Conservation (phyloP, 2,888 invertebrate species). For the Holacanthella duospinosa region DNA sequence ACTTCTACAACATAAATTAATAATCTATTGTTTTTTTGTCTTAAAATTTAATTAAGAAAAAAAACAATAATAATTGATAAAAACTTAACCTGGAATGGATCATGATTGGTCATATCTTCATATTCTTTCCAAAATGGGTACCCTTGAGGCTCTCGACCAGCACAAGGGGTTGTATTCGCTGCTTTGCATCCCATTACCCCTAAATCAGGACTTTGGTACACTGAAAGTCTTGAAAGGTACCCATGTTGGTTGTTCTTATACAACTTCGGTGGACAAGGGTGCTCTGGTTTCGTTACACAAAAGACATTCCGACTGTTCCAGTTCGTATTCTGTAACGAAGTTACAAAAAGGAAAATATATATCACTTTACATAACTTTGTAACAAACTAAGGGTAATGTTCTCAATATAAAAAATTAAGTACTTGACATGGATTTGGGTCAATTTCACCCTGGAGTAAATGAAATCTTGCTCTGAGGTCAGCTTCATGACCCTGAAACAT, state of each 20-base stretch:
- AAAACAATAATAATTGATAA: too few species aligned
- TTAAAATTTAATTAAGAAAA: background rate
- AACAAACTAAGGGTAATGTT: background rate
- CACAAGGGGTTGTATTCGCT: conserved; percentile 27
- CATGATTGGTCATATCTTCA: conserved; percentile 29
- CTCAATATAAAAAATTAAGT: background rate
- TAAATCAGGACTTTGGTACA: conserved; percentile 22
- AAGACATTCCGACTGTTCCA: conserved; percentile 26
- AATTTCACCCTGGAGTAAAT: conserved; percentile 33
- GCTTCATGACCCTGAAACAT: conserved; percentile 22
- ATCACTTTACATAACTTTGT: too few species aligned
- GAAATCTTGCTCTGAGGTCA: conserved; percentile 23
- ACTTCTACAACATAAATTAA: conserved; percentile 15
- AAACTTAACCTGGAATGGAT: conserved; percentile 31
- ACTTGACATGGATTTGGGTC: conserved; percentile 33
- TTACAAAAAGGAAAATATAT: conserved; percentile 1
- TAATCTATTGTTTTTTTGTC: background rate
- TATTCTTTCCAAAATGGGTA: conserved; percentile 32
- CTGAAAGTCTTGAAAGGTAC: conserved; percentile 29
- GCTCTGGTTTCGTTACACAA: conserved; percentile 24
- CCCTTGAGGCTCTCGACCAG: conserved; percentile 21
- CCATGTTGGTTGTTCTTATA: conserved; percentile 29
- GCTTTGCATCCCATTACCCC: conserved; percentile 28
- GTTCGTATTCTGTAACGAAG: conserved; percentile 12
- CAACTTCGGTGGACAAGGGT: conserved; percentile 26